Conservation (phyloP, 2,888 invertebrate species). For the Pomacea canaliculata region DNA sequence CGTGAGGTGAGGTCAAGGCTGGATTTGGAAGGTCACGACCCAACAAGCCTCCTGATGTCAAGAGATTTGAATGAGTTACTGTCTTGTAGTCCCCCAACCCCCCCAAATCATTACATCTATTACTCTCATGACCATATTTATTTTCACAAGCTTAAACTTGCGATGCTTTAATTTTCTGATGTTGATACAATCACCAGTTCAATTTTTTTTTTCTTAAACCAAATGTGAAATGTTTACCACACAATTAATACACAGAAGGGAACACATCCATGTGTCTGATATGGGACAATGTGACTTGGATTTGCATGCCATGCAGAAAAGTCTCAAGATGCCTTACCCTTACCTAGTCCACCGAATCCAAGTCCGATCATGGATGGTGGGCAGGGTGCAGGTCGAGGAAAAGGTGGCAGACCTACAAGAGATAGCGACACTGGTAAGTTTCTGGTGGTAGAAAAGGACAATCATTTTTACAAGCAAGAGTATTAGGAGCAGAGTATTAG, state of each 20-base stretch:
- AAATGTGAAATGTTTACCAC: neutral
- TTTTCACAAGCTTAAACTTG: neutral
- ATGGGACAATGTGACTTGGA: neutral
- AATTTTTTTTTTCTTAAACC: neutral
- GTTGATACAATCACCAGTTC: no score
- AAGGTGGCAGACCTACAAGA: constrained; percentile 51
- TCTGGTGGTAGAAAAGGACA: no score
- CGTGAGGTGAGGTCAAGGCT: constrained; percentile 53
- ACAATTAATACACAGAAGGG: neutral
- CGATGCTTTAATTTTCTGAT: neutral
- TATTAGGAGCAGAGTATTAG: no score
- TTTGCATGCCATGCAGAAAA: constrained; percentile 7
- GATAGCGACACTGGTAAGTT: neutral
- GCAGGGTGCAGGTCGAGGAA: constrained; percentile 62
- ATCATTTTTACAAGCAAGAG: no score
- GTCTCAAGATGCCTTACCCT: constrained; percentile 29
- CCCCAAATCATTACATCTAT: no score
- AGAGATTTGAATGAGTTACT: neutral
- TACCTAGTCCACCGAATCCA: constrained; percentile 59
- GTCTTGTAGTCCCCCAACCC: no score
- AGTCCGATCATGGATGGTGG: constrained; percentile 39
- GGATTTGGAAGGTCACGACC: constrained; percentile 45
- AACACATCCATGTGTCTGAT: neutral
- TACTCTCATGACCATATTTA: constrained; percentile 1
- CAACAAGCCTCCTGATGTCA: constrained; percentile 32